Evolutionary conservation across 2,888 invertebrate genomes (phyloP), one percentile per base, ranked within the genome.

Genomic region (Ochropleura leucogaster): DNA sequence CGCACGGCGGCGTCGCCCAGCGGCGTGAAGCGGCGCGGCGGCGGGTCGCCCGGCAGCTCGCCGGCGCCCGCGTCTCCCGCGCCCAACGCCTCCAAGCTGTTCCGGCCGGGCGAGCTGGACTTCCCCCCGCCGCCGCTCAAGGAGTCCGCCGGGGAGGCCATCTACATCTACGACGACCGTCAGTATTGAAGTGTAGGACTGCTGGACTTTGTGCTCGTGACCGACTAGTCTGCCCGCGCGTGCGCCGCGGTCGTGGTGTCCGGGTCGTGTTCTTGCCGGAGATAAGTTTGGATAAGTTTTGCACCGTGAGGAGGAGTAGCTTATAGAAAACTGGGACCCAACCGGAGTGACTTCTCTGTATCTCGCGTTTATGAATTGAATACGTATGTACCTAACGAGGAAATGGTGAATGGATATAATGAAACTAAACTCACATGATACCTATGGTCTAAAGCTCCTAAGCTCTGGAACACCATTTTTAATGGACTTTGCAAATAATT

Each of bases 81-180:
- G 8, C 96, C 96, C 83, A 94, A 95, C 93, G 96, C 96, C 74
- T 96, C 95, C 90, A 96, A 96, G 89, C 93, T 96, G 80, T 96
- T 96, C 93, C 89, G 96, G 83, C 95, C 96, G 3, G 96, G 95
- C 30, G 95, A 94, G 67, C 93, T 94, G 49, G 95, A 93, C 91
- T 96, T 94, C 94, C 96, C 93, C 77, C 96, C 93, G 88, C 95
- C 91, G 74, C 97, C 97, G 74, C 96, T 91, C 87, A 97, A 97
- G 90, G 97, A 97, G 88, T 97, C 97, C 79, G 97, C 97, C 59
- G 97, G 97, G 9, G 97, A 97, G 90, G 97, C 97, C 63, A 97
- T 97, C 86, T 96, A 96, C 89, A 96, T 96, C 46, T 96, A 96
- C 92, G 95, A 96, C 88, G 96, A 96, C 85, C 94, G 94, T 81